Evolutionary conservation across 2,888 invertebrate species (phyloP), one percentile per base, ranked within the genome.

Genomic region (Agriotes lineatus): DNA sequence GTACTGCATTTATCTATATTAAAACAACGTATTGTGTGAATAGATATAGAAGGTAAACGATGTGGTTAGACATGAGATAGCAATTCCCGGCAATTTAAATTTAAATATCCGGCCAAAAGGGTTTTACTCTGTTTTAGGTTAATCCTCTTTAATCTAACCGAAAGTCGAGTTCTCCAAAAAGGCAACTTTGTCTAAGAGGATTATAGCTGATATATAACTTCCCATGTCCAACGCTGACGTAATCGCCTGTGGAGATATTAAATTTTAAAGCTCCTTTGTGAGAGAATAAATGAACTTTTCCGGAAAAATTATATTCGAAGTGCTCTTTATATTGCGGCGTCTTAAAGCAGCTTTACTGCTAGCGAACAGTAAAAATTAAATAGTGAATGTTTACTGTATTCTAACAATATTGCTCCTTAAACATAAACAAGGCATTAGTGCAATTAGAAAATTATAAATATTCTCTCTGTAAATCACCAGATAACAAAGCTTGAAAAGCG

Each of bases 141-240:
- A 80, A 81, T 79, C 80, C 76, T 67, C 76, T 79, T 77, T 81
- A 80, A 80, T 79, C 79, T 75, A 75, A 74, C 80, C 78, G 75
- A 77, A 74, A 80, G 80, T 79, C 79, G 78, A 77, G 78, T 80
- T 76, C 75, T 75, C 80, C 78, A 79, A 80, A 81, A 80, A 81
- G 81, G 80, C 80, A 81, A 80, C 81, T 80, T 80, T 78, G 77
- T 79, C 77, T 80, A 82, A 82, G 81, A 77, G 80, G 82, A 82
- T 82, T 82, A 82, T 74, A 72, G 75, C 76, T 81, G 81, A 82
- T 81, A 81, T 81, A 82, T 81, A 81, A 81, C 81, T 80, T 79
- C 75, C 76, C 76, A 76, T 79, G 77, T 76, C 76, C 78, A 76
- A 76, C 75, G 73, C 73, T 74, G 73, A 76, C 75, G 73, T 80